A percentile compares a stretch with the other conserved stretches of the same genome.
These are phyloP conservation scores for Megaleporinus macrocephalus DNA, from an alignment of 2,113 vertebrate genomes.

Conservation along the genomic window DNA sequence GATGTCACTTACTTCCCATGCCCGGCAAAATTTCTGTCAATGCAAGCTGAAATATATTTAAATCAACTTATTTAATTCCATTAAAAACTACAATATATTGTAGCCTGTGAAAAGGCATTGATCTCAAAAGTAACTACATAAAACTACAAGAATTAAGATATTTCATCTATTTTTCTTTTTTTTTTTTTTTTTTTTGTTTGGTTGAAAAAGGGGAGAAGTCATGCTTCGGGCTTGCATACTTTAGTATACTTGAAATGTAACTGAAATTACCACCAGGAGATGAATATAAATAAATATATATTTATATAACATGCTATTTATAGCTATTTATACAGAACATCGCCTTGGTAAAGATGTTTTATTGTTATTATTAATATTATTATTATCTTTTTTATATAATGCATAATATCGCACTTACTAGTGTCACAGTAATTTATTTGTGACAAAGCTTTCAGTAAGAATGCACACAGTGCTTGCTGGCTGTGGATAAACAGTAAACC, in stretches of 20 bases:
- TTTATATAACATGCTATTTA: too few species aligned
- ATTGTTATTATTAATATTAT: conserved; percentile 64
- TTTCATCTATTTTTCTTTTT: conserved; percentile 63
- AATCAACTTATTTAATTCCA: conserved; percentile 42
- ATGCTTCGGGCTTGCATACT: too few species aligned
- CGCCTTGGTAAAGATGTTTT: background rate
- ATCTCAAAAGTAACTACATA: conserved; percentile 73
- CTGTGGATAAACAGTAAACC: background rate
- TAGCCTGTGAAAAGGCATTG: background rate
- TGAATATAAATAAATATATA: too few species aligned
- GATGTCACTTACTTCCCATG: conserved; percentile 68
- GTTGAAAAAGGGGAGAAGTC: too few species aligned
- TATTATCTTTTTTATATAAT: conserved; percentile 41
- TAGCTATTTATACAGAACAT: too few species aligned
- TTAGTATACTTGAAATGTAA: conserved; percentile 59
- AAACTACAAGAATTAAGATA: conserved; percentile 64
- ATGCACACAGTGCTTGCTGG: conserved; percentile 58
- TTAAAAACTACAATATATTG: background rate
- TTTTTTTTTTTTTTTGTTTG: too few species aligned
- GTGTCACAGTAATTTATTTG: conserved; percentile 13
- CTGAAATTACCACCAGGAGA: conserved; percentile 53
- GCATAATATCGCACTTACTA: background rate
- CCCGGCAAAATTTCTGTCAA: conserved; percentile 29
- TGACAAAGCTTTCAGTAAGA: background rate
- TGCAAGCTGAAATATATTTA: conserved; percentile 54